Evolutionary conservation across 2,113 vertebrate species (phyloP).

Genomic region (Pseudonaja textilis): DNA sequence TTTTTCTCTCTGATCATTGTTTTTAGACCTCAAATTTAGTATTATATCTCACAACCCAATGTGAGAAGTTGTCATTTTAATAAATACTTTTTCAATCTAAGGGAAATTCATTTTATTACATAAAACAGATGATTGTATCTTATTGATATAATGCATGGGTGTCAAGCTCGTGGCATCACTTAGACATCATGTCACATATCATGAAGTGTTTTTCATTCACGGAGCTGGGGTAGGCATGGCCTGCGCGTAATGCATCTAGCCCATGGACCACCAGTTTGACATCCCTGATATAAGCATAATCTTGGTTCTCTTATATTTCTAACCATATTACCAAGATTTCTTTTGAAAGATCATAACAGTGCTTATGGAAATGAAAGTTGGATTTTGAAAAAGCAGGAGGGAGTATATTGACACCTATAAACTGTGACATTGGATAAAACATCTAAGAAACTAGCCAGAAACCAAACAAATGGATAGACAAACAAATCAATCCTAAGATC

Average conservation of each 20-base stretch:
- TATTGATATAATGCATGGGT: background rate
- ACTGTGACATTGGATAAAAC: background rate
- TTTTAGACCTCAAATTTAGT: background rate
- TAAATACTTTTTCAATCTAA: background rate
- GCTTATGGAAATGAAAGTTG: background rate
- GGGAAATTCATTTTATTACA: background rate
- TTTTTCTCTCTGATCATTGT: background rate
- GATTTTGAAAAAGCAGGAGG: background rate
- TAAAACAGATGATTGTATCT: background rate
- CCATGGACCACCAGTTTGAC: too few relatives aligned
- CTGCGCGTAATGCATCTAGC: too few relatives aligned
- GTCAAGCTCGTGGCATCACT: too few relatives aligned
- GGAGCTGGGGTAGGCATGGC: too few relatives aligned
- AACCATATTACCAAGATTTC: background rate
- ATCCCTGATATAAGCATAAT: background rate
- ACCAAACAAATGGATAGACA: background rate
- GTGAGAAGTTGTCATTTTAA: background rate
- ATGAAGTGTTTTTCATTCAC: too few relatives aligned
- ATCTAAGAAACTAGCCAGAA: background rate
- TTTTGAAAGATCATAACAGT: background rate
- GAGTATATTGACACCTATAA: background rate
- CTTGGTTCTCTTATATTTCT: background rate
- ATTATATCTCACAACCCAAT: background rate
- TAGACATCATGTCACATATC: too few relatives aligned
- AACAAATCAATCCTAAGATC: background rate